Base-by-base conservation (phyloP, 2,888 invertebrate genomes). In the Parelbella ahira region DNA sequence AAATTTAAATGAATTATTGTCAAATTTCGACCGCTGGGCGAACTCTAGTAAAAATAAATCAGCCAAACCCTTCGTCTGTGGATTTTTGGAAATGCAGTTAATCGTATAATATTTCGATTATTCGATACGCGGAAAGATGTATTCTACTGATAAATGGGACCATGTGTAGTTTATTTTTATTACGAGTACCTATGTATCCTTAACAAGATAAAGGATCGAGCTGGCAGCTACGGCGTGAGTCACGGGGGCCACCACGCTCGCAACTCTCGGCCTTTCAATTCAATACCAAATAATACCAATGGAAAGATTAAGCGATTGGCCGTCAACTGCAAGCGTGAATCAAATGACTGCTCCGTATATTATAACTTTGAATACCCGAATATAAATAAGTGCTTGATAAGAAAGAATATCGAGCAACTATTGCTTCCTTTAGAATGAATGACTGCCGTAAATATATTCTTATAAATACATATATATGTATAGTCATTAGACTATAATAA, bases 281-380 rank as follows among this genome's bases (percentile, higher is more conserved):
- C 66, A 60, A 63, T 62, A 57, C 65, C 66, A 70, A 69, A 71
- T 66, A 60, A 63, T 63, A 57, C 65, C 66, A 72, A 69, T 72
- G 68, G 64, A 74, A 69, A 72, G 72, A 76, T 72, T 74, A 68
- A 73, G 70, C 65, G 69, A 64, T 62, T 58, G 63, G 61, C 62
- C 60, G 68, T 64, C 64, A 62, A 58, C 55, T 69, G 61, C 75
- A 77, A 80, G n/a, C 77, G 75, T 65, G 72, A 78, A 75, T 75
- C 71, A 72, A 80, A 80, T 77, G 67, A 72, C 62, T 66, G 56
- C 60, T 60, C 63, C 68, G 64, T 66, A 67, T 68, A 60, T 64
- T 60, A 50, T 50, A 27, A 27, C 24, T 27, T 33, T 41, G 25
- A 33, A 33, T 10, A 37, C 10, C n/a, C 10, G 13, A 15, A 34